Evolutionary conservation across 2,797 vertebrate genomes (phyloP).

Genomic region (Meda fulgida): DNA sequence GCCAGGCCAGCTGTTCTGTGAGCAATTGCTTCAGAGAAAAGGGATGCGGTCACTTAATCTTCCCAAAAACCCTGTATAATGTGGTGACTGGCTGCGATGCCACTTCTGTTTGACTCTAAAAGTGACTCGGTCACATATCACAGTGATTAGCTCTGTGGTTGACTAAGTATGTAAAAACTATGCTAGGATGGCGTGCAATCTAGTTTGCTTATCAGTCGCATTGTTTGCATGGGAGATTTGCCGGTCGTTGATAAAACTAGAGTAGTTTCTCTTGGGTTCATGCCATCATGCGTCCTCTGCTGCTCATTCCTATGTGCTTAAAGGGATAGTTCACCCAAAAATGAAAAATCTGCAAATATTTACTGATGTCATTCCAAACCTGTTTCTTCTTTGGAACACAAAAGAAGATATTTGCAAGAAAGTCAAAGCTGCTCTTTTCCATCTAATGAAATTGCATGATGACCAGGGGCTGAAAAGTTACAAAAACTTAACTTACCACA

Average conservation of each 20-base stretch:
- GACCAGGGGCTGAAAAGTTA: neutral
- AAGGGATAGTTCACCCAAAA: neutral
- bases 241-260: conserved; percentile 9
- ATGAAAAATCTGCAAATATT: neutral
- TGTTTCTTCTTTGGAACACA: neutral
- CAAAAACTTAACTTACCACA: neutral
- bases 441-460: neutral
- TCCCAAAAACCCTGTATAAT: conserved; percentile 1
- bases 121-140: neutral
- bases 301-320: neutral
- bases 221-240: neutral
- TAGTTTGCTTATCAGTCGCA: conserved; percentile 8
- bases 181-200: neutral
- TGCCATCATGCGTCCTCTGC: neutral
- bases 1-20: conserved; percentile 11
- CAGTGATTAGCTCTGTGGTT: neutral
- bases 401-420: neutral
- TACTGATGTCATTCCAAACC: too few species aligned
- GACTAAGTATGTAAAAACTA: conserved; percentile 4
- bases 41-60: neutral
- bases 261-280: conserved; percentile 10
- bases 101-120: neutral
- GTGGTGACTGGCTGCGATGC: neutral
- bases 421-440: neutral
- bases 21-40: neutral